Conservation (phyloP, 2,888 invertebrate genomes). For the Lasius fuliginosus region DNA sequence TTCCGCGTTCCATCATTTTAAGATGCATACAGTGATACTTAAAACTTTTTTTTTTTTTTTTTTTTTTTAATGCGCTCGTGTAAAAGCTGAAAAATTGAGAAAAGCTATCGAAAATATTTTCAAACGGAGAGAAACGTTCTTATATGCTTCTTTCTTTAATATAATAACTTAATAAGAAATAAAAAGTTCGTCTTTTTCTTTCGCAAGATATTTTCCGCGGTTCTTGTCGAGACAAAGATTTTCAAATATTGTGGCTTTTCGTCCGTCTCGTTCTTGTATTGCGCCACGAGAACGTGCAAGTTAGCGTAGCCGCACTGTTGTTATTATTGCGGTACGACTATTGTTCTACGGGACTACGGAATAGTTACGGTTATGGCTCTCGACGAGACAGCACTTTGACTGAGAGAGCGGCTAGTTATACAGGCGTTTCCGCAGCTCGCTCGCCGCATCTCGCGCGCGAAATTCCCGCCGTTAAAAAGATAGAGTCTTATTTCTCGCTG, state of each 20-base stretch:
- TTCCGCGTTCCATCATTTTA: constrained; percentile 26
- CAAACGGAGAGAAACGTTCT: not conserved
- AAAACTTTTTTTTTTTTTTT: not conserved
- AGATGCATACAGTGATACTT: not conserved
- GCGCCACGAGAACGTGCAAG: constrained; percentile 12
- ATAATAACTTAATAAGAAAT: not conserved
- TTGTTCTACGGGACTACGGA: constrained; percentile 38
- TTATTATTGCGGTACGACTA: constrained; percentile 43
- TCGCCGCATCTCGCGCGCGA: constrained; percentile 15
- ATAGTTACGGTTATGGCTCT: constrained; percentile 52
- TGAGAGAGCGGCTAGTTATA: constrained; percentile 41
- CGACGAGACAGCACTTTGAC: constrained; percentile 43
- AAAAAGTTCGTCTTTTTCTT: not conserved
- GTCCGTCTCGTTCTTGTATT: not conserved
- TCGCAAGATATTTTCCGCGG: not conserved
- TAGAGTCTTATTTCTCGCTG: constrained; percentile 38
- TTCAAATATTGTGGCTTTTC: constrained; percentile 26
- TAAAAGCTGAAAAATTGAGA: not conserved
- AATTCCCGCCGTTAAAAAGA: constrained; percentile 43
- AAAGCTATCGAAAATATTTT: not conserved
- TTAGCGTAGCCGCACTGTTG: constrained; percentile 28
- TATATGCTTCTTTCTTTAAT: not conserved
- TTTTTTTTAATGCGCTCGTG: not conserved
- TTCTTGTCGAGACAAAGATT: not conserved
- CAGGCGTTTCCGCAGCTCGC: constrained; percentile 36